These are phyloP conservation scores for Piprites chloris DNA, from an alignment of 2,113 vertebrate genomes.

Conservation along the genomic window DNA sequence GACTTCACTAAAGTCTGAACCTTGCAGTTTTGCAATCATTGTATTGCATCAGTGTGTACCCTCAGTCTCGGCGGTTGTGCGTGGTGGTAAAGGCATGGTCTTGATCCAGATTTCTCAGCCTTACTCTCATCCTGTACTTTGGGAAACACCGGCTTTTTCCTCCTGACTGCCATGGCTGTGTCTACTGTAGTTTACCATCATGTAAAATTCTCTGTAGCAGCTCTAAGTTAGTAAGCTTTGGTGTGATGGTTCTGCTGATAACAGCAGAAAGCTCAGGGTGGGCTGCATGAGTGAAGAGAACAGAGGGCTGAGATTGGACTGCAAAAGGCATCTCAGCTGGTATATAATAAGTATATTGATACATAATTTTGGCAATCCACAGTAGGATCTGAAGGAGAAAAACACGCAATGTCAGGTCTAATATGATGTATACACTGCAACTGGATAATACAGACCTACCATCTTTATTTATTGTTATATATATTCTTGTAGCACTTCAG, in stretches of 20 bases:
- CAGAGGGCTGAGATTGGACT: neutral
- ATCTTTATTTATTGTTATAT: neutral
- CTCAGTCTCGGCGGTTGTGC: neutral
- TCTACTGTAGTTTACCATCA: neutral
- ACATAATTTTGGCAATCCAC: neutral
- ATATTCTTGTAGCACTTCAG: neutral
- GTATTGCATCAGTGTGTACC: neutral
- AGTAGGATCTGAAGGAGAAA: neutral
- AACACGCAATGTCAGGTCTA: neutral
- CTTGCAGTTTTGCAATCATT: neutral
- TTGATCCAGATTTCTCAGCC: neutral
- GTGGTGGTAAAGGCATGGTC: neutral
- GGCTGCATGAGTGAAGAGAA: neutral
- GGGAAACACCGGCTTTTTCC: neutral
- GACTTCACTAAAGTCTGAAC: neutral
- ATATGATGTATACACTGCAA: neutral
- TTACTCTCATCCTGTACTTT: neutral
- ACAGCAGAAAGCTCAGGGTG: neutral
- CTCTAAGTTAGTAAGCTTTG: neutral
- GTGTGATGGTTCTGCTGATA: neutral
- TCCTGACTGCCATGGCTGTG: neutral
- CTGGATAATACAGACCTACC: neutral
- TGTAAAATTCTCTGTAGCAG: neutral
- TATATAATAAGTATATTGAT: neutral
- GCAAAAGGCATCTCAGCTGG: neutral